These are phyloP conservation scores for Circaetus gallicus DNA, from an alignment of 2,113 vertebrate genomes.

Conservation along the genomic window DNA sequence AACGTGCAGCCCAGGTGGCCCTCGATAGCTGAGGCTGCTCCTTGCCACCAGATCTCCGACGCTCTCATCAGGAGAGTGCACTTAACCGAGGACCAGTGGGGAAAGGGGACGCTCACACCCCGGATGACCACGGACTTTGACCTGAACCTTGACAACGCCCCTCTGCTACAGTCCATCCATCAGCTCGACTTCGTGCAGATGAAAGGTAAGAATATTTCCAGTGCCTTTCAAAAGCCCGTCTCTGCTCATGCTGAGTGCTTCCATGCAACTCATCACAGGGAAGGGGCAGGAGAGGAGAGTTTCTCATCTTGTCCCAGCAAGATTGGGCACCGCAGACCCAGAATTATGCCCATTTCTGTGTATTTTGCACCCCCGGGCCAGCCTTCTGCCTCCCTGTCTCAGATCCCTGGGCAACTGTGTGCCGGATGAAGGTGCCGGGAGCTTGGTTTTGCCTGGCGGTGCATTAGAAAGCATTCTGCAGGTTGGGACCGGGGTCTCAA, in stretches of 20 bases:
- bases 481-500: not conserved
- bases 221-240: not conserved
- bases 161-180: constrained; percentile 93
- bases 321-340: not conserved
- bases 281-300: not conserved
- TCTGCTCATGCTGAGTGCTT: not conserved
- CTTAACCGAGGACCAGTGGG: constrained; percentile 96
- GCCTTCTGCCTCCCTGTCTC: not conserved
- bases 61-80: constrained; percentile 95
- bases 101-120: constrained; percentile 92
- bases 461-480: not conserved
- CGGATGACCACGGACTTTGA: constrained; percentile 98
- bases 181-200: constrained; percentile 98
- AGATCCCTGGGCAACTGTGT: not conserved
- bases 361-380: not conserved
- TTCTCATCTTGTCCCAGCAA: not conserved
- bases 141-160: constrained; percentile 92
- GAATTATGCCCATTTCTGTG: rapidly evolving
- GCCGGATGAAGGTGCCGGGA: not conserved
- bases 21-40: not conserved
- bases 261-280: not conserved
- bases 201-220: constrained; percentile 82
- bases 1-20: not conserved
- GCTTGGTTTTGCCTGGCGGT: not conserved
- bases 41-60: constrained; percentile 88